Percentiles rank a stretch among this genome's conserved stretches.
These are phyloP conservation scores for Protonemura montana DNA, from an alignment of 2,888 invertebrate genomes.

Conservation along the genomic window DNA sequence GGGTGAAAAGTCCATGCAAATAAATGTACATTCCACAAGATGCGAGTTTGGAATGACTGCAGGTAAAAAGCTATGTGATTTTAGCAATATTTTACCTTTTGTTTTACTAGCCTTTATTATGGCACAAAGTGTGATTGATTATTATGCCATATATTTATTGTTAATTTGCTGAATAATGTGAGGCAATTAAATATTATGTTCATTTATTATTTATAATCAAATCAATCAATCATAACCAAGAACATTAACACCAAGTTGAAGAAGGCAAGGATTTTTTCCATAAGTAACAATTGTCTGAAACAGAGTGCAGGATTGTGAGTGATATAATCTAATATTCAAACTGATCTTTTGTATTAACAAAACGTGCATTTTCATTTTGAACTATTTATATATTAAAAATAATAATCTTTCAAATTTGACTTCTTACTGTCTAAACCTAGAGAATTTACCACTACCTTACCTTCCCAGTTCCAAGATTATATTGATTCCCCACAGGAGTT, in stretches of 20 bases:
- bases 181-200: neutral
- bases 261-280: neutral
- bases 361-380: neutral
- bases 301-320: neutral
- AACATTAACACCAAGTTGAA: neutral
- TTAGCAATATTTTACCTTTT: constrained; percentile 5
- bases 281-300: neutral
- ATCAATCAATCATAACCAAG: neutral
- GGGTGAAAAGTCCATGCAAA: neutral
- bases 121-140: neutral
- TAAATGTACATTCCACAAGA: neutral
- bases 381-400: constrained; percentile 2
- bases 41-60: neutral
- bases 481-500: too few species aligned
- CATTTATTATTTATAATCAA: neutral
- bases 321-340: neutral
- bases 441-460: too few species aligned
- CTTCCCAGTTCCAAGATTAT: too few species aligned
- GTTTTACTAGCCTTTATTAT: neutral
- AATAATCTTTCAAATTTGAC: neutral
- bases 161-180: neutral
- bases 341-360: constrained; percentile 12
- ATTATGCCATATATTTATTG: neutral
- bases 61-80: neutral
- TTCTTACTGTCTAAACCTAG: neutral